Base-by-base conservation (phyloP, 2,888 invertebrate genomes). In the Xestobium rufovillosum region DNA sequence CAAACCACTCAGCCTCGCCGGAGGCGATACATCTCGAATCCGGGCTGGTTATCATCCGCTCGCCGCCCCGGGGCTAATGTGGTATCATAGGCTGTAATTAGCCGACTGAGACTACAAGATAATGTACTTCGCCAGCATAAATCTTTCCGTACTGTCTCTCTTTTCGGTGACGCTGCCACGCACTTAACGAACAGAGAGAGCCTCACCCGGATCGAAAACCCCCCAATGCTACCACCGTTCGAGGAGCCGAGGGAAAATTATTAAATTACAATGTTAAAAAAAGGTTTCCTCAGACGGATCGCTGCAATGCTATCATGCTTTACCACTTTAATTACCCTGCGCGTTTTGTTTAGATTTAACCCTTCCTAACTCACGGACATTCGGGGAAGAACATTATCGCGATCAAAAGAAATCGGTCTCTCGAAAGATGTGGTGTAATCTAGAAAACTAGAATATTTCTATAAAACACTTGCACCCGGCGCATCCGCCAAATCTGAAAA, bases 11-110 rank as follows among this genome's bases (percentile, higher is more conserved):
- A 53, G 52, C 56, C 61, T 57, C 53, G 61, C 61, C 51, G 48
- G 38, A 43, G 61, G 63, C 59, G 53, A 53, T 59, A 59, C 59
- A 60, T 60, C 57, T 56, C 55, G 53, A 52, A 55, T 52, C 53
- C 56, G 56, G 50, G 55, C 54, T 55, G 59, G 60, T 60, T 60
- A 59, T 60, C 60, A 55, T 52, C 51, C 47, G 46, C 53, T 55
- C 53, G 53, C 54, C 56, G 54, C 66, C 60, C 60, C 58, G 55
- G 60, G 68, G 65, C 68, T 68, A 68, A 68, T 67, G 68, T 66
- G 67, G 67, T 66, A 68, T 68, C 67, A 67, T 68, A 67, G 66
- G 65, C 67, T 57, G 67, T 69, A 69, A 69, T 69, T 69, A 69
- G 68, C 65, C 67, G 66, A 65, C 66, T 66, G 65, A 66, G 66